These are phyloP conservation scores for Caenorhabditis tropicalis DNA, from an alignment of 1,140 invertebrate species.

Conservation along the genomic window DNA sequence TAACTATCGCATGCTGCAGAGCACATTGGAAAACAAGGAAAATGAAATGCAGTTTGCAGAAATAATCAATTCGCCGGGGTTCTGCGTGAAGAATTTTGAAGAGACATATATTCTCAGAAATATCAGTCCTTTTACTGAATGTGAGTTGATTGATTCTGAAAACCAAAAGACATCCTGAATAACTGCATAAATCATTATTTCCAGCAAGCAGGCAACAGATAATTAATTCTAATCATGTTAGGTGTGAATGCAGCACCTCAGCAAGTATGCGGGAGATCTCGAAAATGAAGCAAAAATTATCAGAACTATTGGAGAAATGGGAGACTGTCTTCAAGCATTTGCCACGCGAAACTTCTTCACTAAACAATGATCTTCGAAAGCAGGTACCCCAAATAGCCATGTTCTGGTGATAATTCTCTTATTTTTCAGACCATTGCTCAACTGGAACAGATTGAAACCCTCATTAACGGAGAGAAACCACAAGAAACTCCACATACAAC, in stretches of 20 bases:
- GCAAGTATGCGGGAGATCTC: neutral
- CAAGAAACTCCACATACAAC: too few relatives aligned
- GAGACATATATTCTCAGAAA: neutral
- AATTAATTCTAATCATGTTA: neutral
- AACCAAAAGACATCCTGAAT: too few relatives aligned
- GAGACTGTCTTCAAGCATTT: neutral
- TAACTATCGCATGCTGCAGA: neutral
- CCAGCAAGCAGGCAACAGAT: too few relatives aligned
- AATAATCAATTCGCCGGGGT: neutral
- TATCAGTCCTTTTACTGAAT: neutral
- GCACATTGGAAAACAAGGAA: neutral
- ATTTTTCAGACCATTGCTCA: neutral
- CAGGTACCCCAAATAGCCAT: neutral
- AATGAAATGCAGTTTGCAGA: neutral
- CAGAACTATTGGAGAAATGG: neutral
- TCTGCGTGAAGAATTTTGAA: conserved; percentile 9
- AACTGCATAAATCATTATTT: too few relatives aligned
- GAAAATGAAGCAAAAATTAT: neutral
- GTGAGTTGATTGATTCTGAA: too few relatives aligned
- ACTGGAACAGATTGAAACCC: neutral
- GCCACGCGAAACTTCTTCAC: neutral
- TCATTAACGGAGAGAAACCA: neutral
- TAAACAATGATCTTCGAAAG: neutral
- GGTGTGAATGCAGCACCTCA: neutral
- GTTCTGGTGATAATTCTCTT: too few relatives aligned